Percentiles rank a stretch among this genome's conserved stretches.
These are phyloP conservation scores for Rhea pennata DNA, from an alignment of 2,113 vertebrate genomes.

Conservation along the genomic window DNA sequence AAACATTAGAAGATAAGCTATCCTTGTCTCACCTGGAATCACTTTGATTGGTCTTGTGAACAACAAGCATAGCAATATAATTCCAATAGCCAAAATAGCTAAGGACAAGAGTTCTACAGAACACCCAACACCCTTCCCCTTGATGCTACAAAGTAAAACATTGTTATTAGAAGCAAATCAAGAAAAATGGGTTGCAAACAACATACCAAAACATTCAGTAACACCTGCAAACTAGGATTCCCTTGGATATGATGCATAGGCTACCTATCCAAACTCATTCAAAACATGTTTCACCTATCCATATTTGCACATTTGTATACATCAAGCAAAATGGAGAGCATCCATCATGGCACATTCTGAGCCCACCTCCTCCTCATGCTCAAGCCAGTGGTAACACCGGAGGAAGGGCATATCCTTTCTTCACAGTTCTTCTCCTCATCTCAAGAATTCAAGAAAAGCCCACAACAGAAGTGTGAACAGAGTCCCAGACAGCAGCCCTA, in stretches of 20 bases:
- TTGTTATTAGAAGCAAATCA: not conserved
- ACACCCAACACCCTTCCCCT: not conserved
- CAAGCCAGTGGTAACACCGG: not conserved
- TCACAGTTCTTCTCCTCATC: not conserved
- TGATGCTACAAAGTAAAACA: not conserved
- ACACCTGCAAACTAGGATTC: not conserved
- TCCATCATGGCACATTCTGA: not conserved
- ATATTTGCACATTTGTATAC: not conserved
- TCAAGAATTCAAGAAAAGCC: not conserved
- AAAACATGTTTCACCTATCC: not conserved
- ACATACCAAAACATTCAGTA: not conserved
- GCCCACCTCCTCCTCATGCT: not conserved
- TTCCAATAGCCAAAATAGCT: not conserved
- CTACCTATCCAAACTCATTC: not conserved
- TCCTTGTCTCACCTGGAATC: not conserved
- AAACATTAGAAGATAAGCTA: not conserved
- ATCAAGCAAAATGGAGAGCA: not conserved
- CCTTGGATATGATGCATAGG: not conserved
- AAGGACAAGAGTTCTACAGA: not conserved
- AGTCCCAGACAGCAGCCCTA: not conserved
- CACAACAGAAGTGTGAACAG: fast-evolving
- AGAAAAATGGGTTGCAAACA: not conserved
- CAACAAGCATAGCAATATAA: not conserved
- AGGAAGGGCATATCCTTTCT: not conserved
- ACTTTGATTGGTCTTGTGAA: not conserved